Base-by-base conservation (phyloP, 2,797 vertebrate species). In the Poecilia velifera region DNA sequence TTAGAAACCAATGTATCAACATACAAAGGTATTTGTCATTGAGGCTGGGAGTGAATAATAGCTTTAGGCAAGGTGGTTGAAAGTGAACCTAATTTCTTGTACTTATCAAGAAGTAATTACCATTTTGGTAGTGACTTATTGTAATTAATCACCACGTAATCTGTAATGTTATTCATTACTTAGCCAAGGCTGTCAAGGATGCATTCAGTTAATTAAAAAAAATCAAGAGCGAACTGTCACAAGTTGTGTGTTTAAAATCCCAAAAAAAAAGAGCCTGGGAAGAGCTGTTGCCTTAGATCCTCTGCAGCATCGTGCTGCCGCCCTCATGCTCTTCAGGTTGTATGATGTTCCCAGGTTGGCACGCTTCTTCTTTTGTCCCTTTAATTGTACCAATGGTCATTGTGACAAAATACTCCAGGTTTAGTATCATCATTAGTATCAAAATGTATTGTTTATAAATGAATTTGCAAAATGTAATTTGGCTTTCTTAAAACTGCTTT, bases 141-240 rank as follows among this genome's bases (percentile, higher is more conserved):
- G 41, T 49, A 64, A 74, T 74, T 53, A 79, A 79, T 79, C 72
- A 66, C 46, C 53, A 53, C n/a, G 12, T 74, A 66, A 74, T 74
- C 72, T 53, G 16, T 53, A 74, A 74, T 66, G 36, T 68, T 53
- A 73, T 49, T 53, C 39, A 74, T 34, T 66, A 53, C 43, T 53
- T 47, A 43, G 34, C n/a, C 34, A 39, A 31, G 25, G 46, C 22
- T 74, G 57, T 43, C 47, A 74, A 59, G 20, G 34, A 46, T 78
- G 55, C 43, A 28, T 47, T 64, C 39, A 39, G 72, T 59, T 31
- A 47, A 36, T 36, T 1, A 46, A 57, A 71, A 71, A 72, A 59
- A 16, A n/a, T 31, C 45, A 68, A 68, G 25, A 39, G 36, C 6
- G 0, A 25, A 9, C 34, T 41, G 20, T 36, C 46, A 70, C 34